Evolutionary conservation across 1,140 invertebrate species (phyloP), one percentile per base, ranked within the genome.

Genomic region (Calliopsis andreniformis): DNA sequence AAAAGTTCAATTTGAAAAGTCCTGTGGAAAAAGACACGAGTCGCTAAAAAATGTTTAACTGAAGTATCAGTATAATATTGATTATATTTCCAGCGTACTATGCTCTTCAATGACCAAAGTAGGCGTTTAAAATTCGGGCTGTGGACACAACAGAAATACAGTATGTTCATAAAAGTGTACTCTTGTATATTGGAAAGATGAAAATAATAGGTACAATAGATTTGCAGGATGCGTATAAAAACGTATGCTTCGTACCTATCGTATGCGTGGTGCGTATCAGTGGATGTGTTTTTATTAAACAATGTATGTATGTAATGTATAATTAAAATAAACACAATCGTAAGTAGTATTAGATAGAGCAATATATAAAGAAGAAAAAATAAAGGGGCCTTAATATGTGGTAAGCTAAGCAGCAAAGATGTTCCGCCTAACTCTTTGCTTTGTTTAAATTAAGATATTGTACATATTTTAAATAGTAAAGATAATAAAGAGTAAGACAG

Each of bases 361-460:
- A 82, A 83, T 75, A 83, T 63, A 59, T 63, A 70, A 80, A 66
- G 51, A 71, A 51, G 43, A 55, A 43, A 73, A 66, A 78, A 66
- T 39, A 66, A 83, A 78, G 82, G 79, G 82, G 83, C 83, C 82
- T 85, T 84, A 84, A 71, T 81, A 83, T 18, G 42, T 55, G 68
- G 51, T 85, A 85, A 85, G 32, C 70, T 83, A 76, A 84, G 30
- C 43, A 6, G 51, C 61, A 71, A 83, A 79, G 67, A 77, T 49
- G 58, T 80, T 73, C 20, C 28, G 51, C 53, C n/a, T 78, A 64
- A 84, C 55, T 80, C 76, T 80, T 84, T 83, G 64, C 56, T 64
- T 68, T 20, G 45, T 76, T 85, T 84, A 76, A 30, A 75, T 47
- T 73, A 83, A 79, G 28, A 76, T 62, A 62, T 66, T 84, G 72